Percentiles rank a stretch among this genome's conserved stretches.
Evolutionary conservation across 2,113 vertebrate species (phyloP).

Genomic region (Callaeas wilsoni): DNA sequence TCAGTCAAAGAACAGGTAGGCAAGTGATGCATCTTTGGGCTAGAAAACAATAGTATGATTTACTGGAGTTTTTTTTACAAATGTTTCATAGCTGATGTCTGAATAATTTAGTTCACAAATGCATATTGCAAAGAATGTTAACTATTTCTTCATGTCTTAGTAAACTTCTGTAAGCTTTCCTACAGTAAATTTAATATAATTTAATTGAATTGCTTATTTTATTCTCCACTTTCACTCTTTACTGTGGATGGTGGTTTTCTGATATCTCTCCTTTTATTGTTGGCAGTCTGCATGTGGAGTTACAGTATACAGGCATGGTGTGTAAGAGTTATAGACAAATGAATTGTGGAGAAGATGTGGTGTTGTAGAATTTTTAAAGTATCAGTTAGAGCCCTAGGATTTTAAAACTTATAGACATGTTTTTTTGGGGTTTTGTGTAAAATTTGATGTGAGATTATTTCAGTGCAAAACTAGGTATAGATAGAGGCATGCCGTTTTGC

Average conservation of each 20-base stretch:
- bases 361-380: not conserved
- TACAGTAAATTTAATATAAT: not conserved
- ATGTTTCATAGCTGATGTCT: not conserved
- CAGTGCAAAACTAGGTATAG: not conserved
- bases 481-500: not conserved
- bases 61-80: not conserved
- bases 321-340: not conserved
- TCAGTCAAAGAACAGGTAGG: constrained; percentile 98
- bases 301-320: not conserved
- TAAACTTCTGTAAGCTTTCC: not conserved
- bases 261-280: not conserved
- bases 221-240: not conserved
- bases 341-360: not conserved
- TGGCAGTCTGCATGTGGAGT: not conserved
- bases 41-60: not conserved
- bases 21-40: not conserved
- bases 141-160: not conserved
- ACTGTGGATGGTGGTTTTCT: not conserved
- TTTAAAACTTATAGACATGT: not conserved
- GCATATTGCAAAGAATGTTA: not conserved
- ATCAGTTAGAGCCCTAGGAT: not conserved
- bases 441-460: not conserved
- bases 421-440: accelerated
- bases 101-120: not conserved
- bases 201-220: not conserved